Evolutionary conservation across 2,888 invertebrate genomes (phyloP).

Genomic region (Oscheius sp.): DNA sequence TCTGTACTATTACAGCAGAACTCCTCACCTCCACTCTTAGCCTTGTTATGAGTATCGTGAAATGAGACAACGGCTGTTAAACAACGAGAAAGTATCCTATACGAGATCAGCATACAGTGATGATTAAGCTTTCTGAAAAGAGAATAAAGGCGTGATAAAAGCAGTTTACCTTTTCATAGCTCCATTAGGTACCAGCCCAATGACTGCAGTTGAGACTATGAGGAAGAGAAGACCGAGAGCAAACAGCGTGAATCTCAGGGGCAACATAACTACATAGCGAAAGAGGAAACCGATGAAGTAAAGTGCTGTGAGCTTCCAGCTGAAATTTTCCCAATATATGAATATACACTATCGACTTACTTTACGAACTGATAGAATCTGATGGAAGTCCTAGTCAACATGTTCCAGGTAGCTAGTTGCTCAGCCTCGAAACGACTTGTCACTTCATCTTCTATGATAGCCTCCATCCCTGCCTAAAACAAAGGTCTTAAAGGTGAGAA

Average conservation of each 20-base stretch:
- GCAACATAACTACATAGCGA: conserved; percentile 89
- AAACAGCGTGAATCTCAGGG: conserved; percentile 78
- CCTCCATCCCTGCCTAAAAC: conserved; percentile 83
- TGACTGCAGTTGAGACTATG: conserved; percentile 79
- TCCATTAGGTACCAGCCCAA: conserved; percentile 81
- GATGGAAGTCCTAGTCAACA: conserved; percentile 82
- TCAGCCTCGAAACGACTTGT: conserved; percentile 96
- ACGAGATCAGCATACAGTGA: conserved; percentile 82
- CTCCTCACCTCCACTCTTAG: conserved; percentile 41
- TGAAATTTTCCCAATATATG: conserved; percentile 61
- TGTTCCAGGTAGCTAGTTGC: conserved; percentile 87
- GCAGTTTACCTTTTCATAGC: conserved; percentile 51
- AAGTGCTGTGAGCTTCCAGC: conserved; percentile 84
- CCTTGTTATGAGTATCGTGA: conserved; percentile 74
- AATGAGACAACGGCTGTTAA: conserved; percentile 79
- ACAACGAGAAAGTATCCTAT: conserved; percentile 84
- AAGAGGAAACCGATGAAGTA: conserved; percentile 94
- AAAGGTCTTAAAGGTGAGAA: not conserved
- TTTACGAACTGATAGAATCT: conserved; percentile 69
- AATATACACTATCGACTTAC: conserved; percentile 43
- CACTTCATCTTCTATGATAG: conserved; percentile 98
- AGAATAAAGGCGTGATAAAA: not conserved
- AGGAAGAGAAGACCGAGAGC: conserved; percentile 78
- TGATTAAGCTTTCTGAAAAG: conserved; percentile 74
- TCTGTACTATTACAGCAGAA: no score